These are phyloP conservation scores for Siniperca chuatsi DNA, from an alignment of 2,113 vertebrate species.

Conservation along the genomic window DNA sequence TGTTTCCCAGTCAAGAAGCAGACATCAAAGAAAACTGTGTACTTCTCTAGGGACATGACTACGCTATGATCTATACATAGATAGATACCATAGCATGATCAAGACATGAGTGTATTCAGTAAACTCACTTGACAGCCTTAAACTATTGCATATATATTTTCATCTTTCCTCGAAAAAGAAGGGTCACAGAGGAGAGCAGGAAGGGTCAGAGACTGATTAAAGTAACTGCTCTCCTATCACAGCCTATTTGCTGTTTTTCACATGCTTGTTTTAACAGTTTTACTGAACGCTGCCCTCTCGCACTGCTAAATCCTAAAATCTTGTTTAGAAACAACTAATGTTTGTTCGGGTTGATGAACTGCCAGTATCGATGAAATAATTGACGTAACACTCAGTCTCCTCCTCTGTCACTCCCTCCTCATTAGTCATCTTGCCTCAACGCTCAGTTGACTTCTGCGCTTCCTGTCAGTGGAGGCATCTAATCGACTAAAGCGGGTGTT, in stretches of 20 bases:
- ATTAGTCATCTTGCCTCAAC: constrained; percentile 73
- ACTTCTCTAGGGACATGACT: background rate
- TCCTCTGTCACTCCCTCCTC: constrained; percentile 74
- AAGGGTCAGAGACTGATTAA: constrained; percentile 4
- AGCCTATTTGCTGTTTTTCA: background rate
- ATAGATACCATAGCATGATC: constrained; percentile 5
- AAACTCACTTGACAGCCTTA: background rate
- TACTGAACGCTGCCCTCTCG: background rate
- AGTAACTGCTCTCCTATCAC: background rate
- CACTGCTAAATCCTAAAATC: constrained; percentile 40
- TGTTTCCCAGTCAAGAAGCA: constrained; percentile 7
- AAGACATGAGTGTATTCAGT: background rate
- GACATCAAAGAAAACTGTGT: constrained; percentile 23
- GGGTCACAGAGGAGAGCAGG: background rate
- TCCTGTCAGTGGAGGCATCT: constrained; percentile 73
- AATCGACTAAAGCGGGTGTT: constrained; percentile 80
- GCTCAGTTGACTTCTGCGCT: constrained; percentile 74
- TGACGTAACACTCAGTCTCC: constrained; percentile 68
- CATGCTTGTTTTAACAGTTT: background rate
- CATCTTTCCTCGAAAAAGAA: background rate
- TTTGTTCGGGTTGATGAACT: constrained; percentile 81
- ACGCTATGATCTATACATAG: constrained; percentile 37
- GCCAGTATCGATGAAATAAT: constrained; percentile 79
- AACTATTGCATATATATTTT: constrained; percentile 1
- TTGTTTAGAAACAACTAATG: constrained; percentile 70